phyloP scores from a whole-genome alignment of 2,888 invertebrate genomes.

The Lasioglossum marginatum region DNA sequence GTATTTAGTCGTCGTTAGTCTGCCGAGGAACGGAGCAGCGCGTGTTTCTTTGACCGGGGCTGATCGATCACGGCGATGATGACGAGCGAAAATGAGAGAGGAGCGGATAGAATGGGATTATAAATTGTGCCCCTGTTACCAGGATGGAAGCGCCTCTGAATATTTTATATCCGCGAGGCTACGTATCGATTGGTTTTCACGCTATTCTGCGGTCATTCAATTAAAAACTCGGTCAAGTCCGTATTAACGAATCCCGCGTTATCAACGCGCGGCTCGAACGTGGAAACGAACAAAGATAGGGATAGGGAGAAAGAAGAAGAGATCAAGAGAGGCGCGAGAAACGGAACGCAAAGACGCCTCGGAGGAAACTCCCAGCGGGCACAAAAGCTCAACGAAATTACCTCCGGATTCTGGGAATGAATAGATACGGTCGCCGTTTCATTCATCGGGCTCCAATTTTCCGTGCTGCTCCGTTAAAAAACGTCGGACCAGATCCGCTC shows the following conservation, averaged over 20 bases:
- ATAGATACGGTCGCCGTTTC: slow-evolving; percentile 27
- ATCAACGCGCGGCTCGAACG: slow-evolving; percentile 34
- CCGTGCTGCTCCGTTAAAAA: background rate
- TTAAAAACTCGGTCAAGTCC: slow-evolving; percentile 72
- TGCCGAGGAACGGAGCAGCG: background rate
- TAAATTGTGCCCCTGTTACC: slow-evolving; percentile 52
- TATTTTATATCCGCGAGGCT: slow-evolving; percentile 59
- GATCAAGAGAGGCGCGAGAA: slow-evolving; percentile 25
- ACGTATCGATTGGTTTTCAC: slow-evolving; percentile 67
- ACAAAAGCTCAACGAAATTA: slow-evolving; percentile 52
- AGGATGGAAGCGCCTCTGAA: slow-evolving; percentile 47
- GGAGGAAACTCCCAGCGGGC: slow-evolving; percentile 27
- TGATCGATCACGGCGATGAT: slow-evolving; percentile 40
- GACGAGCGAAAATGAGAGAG: slow-evolving; percentile 42
- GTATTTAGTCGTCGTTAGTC: background rate
- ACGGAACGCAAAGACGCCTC: slow-evolving; percentile 42
- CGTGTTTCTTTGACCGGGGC: background rate
- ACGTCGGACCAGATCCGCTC: background rate
- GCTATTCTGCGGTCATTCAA: slow-evolving; percentile 62
- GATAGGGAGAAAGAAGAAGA: background rate
- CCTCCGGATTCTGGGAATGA: slow-evolving; percentile 32
- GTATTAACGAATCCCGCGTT: slow-evolving; percentile 62
- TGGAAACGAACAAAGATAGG: background rate
- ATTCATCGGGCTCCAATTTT: slow-evolving; percentile 39
- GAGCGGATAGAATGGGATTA: slow-evolving; percentile 52